Conservation (phyloP, 2,113 vertebrate genomes). For the Danio rerio region DNA sequence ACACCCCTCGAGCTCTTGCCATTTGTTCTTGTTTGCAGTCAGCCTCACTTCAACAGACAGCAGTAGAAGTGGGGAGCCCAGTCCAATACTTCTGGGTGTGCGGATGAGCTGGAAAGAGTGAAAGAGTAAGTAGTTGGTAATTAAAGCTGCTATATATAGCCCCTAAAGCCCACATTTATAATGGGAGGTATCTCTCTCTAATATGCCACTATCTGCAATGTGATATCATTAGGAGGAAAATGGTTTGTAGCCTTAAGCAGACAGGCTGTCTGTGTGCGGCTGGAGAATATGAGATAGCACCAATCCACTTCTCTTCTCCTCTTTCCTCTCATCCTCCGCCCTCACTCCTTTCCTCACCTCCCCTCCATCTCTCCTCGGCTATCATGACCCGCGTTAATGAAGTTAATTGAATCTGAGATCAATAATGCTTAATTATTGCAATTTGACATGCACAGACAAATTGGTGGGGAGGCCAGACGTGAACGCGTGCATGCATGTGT, state of each 20-base stretch:
- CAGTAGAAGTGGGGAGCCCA: conserved; percentile 28
- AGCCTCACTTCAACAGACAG: conserved; percentile 28
- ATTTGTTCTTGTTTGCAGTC: conserved; percentile 28
- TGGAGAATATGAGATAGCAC: conserved; percentile 60
- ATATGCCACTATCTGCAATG: conserved; percentile 66
- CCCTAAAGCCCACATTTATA: conserved; percentile 65
- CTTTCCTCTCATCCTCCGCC: conserved; percentile 25
- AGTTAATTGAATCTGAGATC: conserved; percentile 99
- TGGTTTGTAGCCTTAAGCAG: conserved; percentile 67
- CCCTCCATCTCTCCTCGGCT: conserved; percentile 58
- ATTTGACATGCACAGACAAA: conserved; percentile 97
- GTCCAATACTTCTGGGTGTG: conserved; percentile 53
- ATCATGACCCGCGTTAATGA: conserved; percentile 93
- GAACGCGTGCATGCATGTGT: conserved; percentile 69
- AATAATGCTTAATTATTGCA: conserved; percentile 99
- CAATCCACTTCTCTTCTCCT: conserved; percentile 51
- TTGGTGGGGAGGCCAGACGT: conserved; percentile 81
- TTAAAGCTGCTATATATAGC: conserved; percentile 68
- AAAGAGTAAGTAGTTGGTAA: conserved; percentile 59
- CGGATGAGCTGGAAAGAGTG: conserved; percentile 46
- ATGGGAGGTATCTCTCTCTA: conserved; percentile 66
- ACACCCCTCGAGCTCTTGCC: not conserved
- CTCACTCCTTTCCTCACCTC: conserved; percentile 46
- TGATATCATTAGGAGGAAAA: conserved; percentile 67
- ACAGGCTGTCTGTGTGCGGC: conserved; percentile 61